These are phyloP conservation scores for Odiellus spinosus DNA, from an alignment of 2,888 invertebrate species.

Conservation along the genomic window DNA sequence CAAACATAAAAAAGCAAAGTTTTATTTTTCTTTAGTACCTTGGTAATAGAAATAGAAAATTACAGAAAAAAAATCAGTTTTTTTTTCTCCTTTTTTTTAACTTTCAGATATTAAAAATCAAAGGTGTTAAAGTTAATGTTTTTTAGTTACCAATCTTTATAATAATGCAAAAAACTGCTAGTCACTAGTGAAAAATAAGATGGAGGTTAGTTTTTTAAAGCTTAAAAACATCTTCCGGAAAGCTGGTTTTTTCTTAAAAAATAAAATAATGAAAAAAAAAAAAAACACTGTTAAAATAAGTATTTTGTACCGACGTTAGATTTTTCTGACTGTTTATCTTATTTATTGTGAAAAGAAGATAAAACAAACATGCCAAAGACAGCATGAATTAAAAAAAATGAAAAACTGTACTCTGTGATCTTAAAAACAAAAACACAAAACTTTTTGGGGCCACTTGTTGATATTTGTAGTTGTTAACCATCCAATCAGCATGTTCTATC, in stretches of 20 bases:
- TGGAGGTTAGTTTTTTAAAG: no score
- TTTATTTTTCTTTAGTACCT: no score
- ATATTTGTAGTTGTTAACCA: constrained; percentile 16
- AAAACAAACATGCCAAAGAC: constrained; percentile 16
- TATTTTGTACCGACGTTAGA: not conserved
- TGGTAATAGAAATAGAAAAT: no score
- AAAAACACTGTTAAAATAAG: no score
- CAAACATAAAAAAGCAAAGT: no score
- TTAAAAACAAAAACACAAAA: constrained; percentile 8
- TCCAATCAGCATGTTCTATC: constrained; percentile 16
- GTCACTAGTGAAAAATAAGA: no score
- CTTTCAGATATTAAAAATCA: no score
- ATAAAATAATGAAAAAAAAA: not conserved
- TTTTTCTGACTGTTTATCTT: constrained; percentile 1
- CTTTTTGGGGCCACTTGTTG: constrained; percentile 17
- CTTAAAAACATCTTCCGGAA: not conserved
- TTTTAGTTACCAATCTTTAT: no score
- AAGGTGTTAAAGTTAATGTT: no score
- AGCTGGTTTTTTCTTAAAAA: not conserved
- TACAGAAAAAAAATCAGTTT: no score
- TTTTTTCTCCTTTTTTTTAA: no score
- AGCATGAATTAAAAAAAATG: constrained; percentile 2
- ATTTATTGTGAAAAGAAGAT: constrained; percentile 8
- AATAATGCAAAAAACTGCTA: no score
- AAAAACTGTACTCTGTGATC: constrained; percentile 14